Evolutionary conservation across 2,113 vertebrate species (phyloP).

Genomic region (Sphyrna mokarran): DNA sequence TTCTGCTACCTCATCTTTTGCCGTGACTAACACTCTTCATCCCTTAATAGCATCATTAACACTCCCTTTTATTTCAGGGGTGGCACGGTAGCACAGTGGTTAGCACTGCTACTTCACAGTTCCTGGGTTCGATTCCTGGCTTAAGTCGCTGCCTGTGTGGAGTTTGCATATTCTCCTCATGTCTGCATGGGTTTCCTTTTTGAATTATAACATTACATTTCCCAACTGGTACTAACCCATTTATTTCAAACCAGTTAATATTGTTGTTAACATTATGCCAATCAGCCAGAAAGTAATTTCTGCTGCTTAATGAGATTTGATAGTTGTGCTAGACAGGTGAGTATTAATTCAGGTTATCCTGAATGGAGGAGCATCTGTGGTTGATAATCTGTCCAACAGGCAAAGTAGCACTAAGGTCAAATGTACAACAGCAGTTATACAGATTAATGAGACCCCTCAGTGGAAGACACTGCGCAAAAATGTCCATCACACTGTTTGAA

Average conservation of each 20-base stretch:
- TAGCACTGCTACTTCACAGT: too few species aligned
- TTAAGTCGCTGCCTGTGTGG: too few species aligned
- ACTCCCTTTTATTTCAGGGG: too few species aligned
- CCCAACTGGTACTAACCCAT: neutral
- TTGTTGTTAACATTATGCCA: neutral
- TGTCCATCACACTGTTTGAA: neutral
- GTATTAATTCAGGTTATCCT: neutral
- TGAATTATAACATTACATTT: neutral
- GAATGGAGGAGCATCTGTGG: neutral
- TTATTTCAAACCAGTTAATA: neutral
- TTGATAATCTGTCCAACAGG: neutral
- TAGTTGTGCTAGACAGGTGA: neutral
- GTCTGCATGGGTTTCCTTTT: too few species aligned
- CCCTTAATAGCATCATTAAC: too few species aligned
- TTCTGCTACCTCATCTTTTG: too few species aligned
- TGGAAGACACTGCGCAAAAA: neutral
- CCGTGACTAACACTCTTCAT: too few species aligned
- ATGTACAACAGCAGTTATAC: neutral
- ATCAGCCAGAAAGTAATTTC: neutral
- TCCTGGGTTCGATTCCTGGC: too few species aligned
- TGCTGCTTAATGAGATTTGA: neutral
- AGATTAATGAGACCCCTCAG: neutral
- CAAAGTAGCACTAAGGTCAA: neutral
- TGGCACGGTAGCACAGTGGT: too few species aligned
- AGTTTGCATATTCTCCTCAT: too few species aligned